Conservation (phyloP, 2,113 vertebrate genomes). For the Scomber japonicus region DNA sequence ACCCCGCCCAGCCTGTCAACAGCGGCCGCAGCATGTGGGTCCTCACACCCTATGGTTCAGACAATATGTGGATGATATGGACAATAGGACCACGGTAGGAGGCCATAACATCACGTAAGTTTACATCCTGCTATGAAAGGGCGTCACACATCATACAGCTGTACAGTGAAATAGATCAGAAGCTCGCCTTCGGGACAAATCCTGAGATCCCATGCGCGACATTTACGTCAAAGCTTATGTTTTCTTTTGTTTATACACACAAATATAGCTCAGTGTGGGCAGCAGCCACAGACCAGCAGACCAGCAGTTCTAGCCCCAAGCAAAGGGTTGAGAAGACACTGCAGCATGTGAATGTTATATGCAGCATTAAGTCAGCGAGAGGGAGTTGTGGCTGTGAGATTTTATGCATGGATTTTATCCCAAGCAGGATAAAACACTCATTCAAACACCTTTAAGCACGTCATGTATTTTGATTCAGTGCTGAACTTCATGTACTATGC, state of each 20-base stretch:
- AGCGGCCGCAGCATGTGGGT: neutral
- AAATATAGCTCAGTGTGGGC: neutral
- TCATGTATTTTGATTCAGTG: too few species aligned
- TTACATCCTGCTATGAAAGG: constrained; percentile 7
- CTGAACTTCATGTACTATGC: too few species aligned
- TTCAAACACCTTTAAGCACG: too few species aligned
- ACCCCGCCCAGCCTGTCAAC: neutral
- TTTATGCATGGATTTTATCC: too few species aligned
- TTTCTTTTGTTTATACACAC: too few species aligned
- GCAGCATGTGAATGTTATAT: too few species aligned
- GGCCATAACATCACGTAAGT: constrained; percentile 40
- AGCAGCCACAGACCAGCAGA: neutral
- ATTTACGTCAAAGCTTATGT: neutral
- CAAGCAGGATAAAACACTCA: too few species aligned
- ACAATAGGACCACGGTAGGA: constrained; percentile 38
- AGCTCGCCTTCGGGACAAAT: neutral
- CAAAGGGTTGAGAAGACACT: too few species aligned
- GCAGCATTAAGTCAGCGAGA: too few species aligned
- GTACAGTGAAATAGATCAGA: neutral
- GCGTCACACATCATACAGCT: neutral
- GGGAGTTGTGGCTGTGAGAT: too few species aligned
- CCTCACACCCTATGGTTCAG: neutral
- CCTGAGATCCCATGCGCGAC: neutral
- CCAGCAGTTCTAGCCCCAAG: too few species aligned
- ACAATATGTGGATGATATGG: constrained; percentile 29